phyloP scores from a whole-genome alignment of 1,140 invertebrate genomes.

The Saccostrea cuccullata region DNA sequence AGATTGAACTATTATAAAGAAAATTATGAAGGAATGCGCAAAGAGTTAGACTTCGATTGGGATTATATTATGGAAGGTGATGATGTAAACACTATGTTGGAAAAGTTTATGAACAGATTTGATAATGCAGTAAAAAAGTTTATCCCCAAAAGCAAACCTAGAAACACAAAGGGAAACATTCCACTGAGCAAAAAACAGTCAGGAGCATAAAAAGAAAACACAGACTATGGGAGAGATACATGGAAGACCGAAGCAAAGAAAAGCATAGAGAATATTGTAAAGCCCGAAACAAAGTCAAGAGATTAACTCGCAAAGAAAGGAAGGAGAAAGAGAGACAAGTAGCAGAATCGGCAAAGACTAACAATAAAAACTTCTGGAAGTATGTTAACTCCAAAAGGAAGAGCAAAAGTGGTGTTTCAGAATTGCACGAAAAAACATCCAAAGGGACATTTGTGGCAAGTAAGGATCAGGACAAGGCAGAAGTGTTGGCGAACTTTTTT shows the following conservation, averaged over 20 bases:
- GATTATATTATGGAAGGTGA: background rate
- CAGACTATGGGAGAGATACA: constrained; percentile 13
- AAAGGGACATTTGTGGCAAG: too few species aligned
- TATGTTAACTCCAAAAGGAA: constrained; percentile 33
- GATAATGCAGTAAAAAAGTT: background rate
- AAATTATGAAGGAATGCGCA: background rate
- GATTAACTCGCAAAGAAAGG: background rate
- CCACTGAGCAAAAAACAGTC: background rate
- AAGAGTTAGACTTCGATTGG: background rate
- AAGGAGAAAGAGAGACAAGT: constrained; percentile 32
- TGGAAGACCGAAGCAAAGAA: constrained; percentile 19
- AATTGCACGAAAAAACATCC: too few species aligned
- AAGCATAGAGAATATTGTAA: constrained; percentile 40
- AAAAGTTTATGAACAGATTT: background rate
- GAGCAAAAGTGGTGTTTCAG: constrained; percentile 1
- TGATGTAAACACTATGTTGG: background rate
- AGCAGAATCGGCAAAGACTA: constrained; percentile 11
- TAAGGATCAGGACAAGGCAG: too few species aligned
- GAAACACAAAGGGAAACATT: background rate
- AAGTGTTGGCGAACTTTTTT: too few species aligned
- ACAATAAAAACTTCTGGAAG: constrained; percentile 38
- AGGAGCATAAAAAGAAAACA: constrained; percentile 32
- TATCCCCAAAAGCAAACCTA: background rate
- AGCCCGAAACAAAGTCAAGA: constrained; percentile 42
- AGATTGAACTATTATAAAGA: background rate